These are phyloP conservation scores for Cryptomyrus ogoouensis DNA, from an alignment of 2,113 vertebrate genomes.

Conservation along the genomic window DNA sequence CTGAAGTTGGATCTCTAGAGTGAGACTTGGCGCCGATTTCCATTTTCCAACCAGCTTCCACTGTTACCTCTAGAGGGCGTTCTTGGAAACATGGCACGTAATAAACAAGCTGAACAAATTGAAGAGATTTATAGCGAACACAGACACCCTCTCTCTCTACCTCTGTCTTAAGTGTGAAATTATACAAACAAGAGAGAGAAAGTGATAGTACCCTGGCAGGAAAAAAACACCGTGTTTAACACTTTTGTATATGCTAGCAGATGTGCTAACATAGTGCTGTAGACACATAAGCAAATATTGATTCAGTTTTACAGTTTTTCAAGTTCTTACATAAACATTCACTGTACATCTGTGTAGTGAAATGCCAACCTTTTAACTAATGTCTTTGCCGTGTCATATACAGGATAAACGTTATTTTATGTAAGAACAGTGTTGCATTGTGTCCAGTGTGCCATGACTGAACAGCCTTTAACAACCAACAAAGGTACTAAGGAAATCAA, in stretches of 20 bases:
- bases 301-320: not conserved
- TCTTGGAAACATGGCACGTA: not conserved
- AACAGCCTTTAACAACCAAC: not conserved
- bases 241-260: not conserved
- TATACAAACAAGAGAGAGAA: not conserved
- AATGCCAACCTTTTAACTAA: not conserved
- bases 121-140: not conserved
- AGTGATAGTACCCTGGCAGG: not conserved
- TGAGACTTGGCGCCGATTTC: not conserved
- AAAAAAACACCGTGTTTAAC: not conserved
- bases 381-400: not conserved
- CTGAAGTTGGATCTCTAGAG: not conserved
- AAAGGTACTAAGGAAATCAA: not conserved
- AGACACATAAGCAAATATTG: not conserved
- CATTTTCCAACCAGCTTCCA: not conserved
- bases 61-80: not conserved
- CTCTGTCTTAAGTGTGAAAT: not conserved
- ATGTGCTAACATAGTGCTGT: not conserved
- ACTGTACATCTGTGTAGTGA: not conserved
- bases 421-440: not conserved
- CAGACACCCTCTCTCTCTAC: not conserved
- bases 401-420: not conserved
- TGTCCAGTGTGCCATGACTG: not conserved
- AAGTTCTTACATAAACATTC: not conserved
- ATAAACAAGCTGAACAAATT: not conserved